Evolutionary conservation across 2,113 vertebrate species (phyloP).

Genomic region (Motacilla tschutschensis): DNA sequence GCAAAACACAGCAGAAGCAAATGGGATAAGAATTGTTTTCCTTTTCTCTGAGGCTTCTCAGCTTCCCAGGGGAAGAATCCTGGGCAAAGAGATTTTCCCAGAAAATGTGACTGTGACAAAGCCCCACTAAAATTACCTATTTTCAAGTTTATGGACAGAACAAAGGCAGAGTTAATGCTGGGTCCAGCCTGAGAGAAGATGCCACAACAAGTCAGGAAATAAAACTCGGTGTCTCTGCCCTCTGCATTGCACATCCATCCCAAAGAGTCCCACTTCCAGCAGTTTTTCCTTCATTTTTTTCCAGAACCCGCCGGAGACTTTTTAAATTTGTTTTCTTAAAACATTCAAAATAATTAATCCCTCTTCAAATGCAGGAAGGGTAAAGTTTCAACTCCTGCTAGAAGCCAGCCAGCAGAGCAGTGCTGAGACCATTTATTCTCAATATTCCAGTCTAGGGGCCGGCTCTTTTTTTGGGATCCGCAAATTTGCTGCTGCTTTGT

Average conservation of each 20-base stretch:
- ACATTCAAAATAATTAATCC: neutral
- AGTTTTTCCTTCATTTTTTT: constrained; percentile 14
- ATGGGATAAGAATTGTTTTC: too few species aligned
- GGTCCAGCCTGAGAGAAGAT: neutral
- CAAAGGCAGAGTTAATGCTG: neutral
- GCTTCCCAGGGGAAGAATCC: too few species aligned
- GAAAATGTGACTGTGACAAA: neutral
- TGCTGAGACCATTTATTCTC: neutral
- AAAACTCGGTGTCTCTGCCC: neutral
- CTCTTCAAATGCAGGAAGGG: neutral
- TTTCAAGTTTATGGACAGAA: neutral
- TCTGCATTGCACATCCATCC: neutral
- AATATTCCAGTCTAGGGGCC: neutral
- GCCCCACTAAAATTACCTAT: accelerated
- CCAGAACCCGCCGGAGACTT: neutral
- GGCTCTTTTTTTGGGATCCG: neutral
- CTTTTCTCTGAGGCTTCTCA: too few species aligned
- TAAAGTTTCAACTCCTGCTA: neutral
- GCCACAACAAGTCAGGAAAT: neutral
- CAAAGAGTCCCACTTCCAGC: neutral
- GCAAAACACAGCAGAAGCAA: too few species aligned
- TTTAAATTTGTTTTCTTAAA: constrained; percentile 38
- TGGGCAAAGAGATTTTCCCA: too few species aligned
- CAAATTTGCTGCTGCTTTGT: neutral
- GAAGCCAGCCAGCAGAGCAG: neutral